Evolutionary conservation across 2,888 invertebrate genomes (phyloP), one percentile per base, ranked within the genome.

Genomic region (Ennomos fuscantarius): DNA sequence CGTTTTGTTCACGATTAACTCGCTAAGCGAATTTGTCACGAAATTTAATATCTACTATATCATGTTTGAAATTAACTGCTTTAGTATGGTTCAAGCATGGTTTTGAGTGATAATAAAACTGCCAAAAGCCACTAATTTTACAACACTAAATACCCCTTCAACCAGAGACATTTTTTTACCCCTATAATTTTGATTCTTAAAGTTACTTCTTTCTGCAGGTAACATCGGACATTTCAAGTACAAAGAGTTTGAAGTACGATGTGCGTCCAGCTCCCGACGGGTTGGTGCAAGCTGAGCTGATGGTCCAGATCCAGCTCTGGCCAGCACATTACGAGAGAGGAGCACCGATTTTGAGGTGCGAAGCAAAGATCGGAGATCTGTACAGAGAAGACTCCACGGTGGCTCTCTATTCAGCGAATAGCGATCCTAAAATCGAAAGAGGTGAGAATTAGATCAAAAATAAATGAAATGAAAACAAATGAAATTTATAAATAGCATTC

Each of bases 391-490:
- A 94, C 76, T 92, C 93, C 39, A 94, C 94, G 36, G 87, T 94
- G 34, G 93, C 94, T 54, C 87, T 95, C 47, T 93, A 94, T 63
- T 93, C 94, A 36, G 94, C 94, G 47, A 93, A 94, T 54, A 93
- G 95, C 46, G 94, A 95, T 73, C 95, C 95, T 50, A 94, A 95
- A 69, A 95, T 95, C 60, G 95, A 95, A 82, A 93, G 95, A 94
- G 95, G 95, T 95, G 75, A 86, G 86, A 11, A 33, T 45, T 33
- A n/a, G n/a, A n/a, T n/a, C n/a, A n/a, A n/a, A n/a, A n/a, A n/a
- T n/a, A n/a, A n/a, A n/a, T n/a, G n/a, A n/a, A n/a, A n/a, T n/a
- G n/a, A n/a, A n/a, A n/a, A n/a, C n/a, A n/a, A n/a, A n/a, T n/a
- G n/a, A n/a, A n/a, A n/a, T n/a, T n/a, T n/a, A n/a, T n/a, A n/a